Conservation (phyloP, 2,113 vertebrate species). For the Seriola aureovittata region DNA sequence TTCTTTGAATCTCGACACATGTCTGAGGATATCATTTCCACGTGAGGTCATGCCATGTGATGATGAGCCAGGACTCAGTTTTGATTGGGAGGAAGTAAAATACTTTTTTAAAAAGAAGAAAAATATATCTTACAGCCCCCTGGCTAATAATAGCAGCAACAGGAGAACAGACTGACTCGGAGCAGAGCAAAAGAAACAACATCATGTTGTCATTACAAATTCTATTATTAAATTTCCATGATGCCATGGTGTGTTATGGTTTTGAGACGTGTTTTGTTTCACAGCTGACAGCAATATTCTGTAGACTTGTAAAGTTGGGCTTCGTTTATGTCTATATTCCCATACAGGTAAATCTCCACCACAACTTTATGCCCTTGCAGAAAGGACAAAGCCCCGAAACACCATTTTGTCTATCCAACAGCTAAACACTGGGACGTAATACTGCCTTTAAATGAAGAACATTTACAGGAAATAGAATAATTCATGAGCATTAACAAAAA, state of each 20-base stretch:
- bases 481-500: constrained; percentile 17
- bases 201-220: constrained; percentile 50
- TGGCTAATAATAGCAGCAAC: constrained; percentile 36
- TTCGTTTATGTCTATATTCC: not conserved
- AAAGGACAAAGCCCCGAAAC: not conserved
- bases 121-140: constrained; percentile 1
- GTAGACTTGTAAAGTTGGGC: not conserved
- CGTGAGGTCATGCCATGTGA: constrained; percentile 62
- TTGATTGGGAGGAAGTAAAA: constrained; percentile 41
- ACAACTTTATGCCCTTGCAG: not conserved
- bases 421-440: not conserved
- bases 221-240: not conserved
- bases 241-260: not conserved
- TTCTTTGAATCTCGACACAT: constrained; percentile 47
- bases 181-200: constrained; percentile 60
- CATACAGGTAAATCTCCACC: not conserved
- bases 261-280: not conserved
- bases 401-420: not conserved
- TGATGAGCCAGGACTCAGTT: constrained; percentile 17
- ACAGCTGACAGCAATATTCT: constrained; percentile 13
- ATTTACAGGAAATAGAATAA: constrained; percentile 6
- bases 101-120: not conserved
- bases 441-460: not conserved
- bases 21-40: constrained; percentile 55
- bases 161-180: constrained; percentile 38